These are phyloP conservation scores for Cephalopterus ornatus DNA, from an alignment of 2,113 vertebrate species.

Conservation along the genomic window DNA sequence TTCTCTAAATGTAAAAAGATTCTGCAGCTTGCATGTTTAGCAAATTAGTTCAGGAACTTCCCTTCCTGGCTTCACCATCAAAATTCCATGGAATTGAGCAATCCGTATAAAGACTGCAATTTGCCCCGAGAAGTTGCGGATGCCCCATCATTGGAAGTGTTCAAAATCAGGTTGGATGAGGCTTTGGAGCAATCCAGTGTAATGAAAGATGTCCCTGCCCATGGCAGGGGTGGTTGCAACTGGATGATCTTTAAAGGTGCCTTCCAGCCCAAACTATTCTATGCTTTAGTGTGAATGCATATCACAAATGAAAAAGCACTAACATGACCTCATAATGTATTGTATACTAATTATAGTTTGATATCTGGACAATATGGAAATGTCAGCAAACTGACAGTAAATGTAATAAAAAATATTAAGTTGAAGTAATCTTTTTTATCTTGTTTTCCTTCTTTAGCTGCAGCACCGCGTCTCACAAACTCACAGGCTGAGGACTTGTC, in stretches of 20 bases:
- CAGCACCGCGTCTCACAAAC: background rate
- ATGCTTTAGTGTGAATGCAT: background rate
- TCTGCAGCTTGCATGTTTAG: background rate
- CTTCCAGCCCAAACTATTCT: background rate
- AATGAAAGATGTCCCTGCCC: background rate
- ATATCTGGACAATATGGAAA: background rate
- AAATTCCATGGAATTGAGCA: background rate
- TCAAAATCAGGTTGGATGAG: accelerated
- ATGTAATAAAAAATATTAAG: background rate
- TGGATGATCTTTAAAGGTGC: background rate
- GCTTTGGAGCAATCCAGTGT: background rate
- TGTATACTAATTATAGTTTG: background rate
- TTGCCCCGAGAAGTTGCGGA: background rate
- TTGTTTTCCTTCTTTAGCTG: background rate
- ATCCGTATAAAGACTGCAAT: background rate
- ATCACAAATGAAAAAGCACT: background rate
- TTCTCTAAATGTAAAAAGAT: background rate
- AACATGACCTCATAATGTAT: background rate
- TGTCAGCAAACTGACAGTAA: background rate
- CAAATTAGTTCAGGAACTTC: background rate
- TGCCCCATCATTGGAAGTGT: background rate
- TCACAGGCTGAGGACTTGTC: background rate
- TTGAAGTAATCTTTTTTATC: background rate
- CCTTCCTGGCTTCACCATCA: background rate
- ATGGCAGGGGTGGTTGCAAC: accelerated